phyloP scores from a whole-genome alignment of 1,140 invertebrate genomes.

The Manduca sexta region DNA sequence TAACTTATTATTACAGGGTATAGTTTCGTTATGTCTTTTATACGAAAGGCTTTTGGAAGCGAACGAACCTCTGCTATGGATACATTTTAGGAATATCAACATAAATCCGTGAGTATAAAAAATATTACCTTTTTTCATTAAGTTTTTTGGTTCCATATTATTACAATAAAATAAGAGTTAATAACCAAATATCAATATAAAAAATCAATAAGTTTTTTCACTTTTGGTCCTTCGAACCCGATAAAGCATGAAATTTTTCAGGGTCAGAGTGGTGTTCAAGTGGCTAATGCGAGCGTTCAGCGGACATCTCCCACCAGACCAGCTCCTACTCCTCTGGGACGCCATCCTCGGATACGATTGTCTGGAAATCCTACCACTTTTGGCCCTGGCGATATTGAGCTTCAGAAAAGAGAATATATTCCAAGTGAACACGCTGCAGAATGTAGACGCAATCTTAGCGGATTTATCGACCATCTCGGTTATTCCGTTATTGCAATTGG shows the following conservation, averaged over 20 bases:
- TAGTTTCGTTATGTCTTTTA: conserved; percentile 85
- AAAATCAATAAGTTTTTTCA: no score
- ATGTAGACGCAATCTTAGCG: conserved; percentile 91
- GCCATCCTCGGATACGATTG: conserved; percentile 93
- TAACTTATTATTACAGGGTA: conserved; percentile 76
- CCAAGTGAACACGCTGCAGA: conserved; percentile 88
- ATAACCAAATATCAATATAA: no score
- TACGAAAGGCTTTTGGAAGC: conserved; percentile 94
- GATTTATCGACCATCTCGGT: conserved; percentile 93
- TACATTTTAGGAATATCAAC: conserved; percentile 89
- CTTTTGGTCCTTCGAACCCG: no score
- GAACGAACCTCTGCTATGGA: conserved; percentile 91
- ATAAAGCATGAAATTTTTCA: conserved; percentile 8
- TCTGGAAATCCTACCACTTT: conserved; percentile 88
- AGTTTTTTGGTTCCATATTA: no score
- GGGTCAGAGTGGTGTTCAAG: conserved; percentile 93
- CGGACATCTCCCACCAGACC: conserved; percentile 92
- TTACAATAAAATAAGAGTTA: no score
- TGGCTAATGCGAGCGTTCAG: conserved; percentile 97
- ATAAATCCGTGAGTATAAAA: conserved; percentile 90
- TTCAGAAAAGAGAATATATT: conserved; percentile 94
- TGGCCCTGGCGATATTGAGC: conserved; percentile 92
- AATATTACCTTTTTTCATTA: conserved; percentile 1
- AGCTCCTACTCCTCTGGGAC: conserved; percentile 94
- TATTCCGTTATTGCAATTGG: conserved; percentile 78